Conservation (phyloP, 2,113 vertebrate species). For the Indicator maculatus region DNA sequence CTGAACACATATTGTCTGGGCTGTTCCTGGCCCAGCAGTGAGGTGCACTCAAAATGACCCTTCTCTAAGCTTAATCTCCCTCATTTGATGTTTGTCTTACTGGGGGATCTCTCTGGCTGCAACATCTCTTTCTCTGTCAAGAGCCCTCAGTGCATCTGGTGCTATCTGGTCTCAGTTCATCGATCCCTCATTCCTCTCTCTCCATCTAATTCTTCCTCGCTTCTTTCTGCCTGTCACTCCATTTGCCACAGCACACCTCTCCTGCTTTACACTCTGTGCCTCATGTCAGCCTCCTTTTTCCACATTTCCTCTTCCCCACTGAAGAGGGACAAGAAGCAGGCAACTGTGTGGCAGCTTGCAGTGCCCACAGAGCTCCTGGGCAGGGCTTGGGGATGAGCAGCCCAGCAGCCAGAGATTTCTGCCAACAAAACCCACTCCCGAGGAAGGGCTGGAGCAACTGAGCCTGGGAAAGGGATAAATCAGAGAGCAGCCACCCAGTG, state of each 20-base stretch:
- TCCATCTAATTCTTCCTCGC: constrained; percentile 41
- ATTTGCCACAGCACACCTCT: neutral
- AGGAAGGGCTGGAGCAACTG: neutral
- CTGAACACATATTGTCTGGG: neutral
- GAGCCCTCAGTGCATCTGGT: constrained; percentile 4
- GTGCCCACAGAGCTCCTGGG: neutral
- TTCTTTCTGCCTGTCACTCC: constrained; percentile 24
- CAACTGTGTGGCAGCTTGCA: neutral
- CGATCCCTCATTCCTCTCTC: constrained; percentile 44
- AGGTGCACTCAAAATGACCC: constrained; percentile 26
- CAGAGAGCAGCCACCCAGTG: neutral
- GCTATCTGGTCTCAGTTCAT: constrained; percentile 54
- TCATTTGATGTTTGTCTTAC: neutral
- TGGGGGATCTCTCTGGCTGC: constrained; percentile 11
- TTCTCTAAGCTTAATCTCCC: neutral
- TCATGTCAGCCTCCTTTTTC: neutral
- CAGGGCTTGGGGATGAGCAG: neutral
- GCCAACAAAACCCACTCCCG: neutral
- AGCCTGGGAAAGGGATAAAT: neutral
- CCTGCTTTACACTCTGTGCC: constrained; percentile 10
- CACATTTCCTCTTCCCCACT: accelerated
- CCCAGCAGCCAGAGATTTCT: neutral
- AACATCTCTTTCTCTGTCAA: constrained; percentile 46
- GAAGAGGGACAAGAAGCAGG: neutral
- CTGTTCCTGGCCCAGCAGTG: neutral